A percentile compares a stretch with the other conserved stretches of the same genome.
Evolutionary conservation across 2,113 vertebrate genomes (phyloP).

Genomic region (Vireo altiloquus): DNA sequence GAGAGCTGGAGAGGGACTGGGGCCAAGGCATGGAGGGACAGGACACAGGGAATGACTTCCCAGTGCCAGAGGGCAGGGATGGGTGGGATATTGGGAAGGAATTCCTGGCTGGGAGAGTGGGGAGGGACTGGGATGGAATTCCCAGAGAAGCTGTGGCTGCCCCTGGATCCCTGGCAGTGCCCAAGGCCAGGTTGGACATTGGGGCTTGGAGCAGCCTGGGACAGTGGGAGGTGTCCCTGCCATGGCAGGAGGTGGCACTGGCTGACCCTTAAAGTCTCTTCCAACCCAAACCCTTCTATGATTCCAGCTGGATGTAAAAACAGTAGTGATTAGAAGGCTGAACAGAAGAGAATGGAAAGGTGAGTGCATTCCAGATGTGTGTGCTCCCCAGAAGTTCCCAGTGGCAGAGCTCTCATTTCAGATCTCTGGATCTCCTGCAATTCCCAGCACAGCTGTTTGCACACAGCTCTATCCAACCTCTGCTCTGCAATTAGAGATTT

Average conservation of each 20-base stretch:
- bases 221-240: background rate
- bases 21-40: background rate
- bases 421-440: fast-evolving
- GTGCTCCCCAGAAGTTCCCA: background rate
- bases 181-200: background rate
- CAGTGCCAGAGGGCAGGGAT: background rate
- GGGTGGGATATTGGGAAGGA: background rate
- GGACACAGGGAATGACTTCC: background rate
- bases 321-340: background rate
- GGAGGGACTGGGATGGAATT: fast-evolving
- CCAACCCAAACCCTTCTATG: background rate
- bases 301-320: background rate
- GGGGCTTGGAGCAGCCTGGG: background rate
- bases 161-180: background rate
- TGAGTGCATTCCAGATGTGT: background rate
- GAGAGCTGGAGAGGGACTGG: background rate
- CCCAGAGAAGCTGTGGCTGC: background rate
- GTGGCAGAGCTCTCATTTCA: background rate
- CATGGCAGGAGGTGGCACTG: background rate
- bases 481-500: no score
- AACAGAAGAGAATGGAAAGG: background rate
- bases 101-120: background rate
- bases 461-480: background rate
- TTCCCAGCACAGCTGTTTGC: background rate
- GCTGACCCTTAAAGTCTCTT: fast-evolving